phyloP scores from a whole-genome alignment of 1,140 invertebrate species.

The Ganaspis sp. region DNA sequence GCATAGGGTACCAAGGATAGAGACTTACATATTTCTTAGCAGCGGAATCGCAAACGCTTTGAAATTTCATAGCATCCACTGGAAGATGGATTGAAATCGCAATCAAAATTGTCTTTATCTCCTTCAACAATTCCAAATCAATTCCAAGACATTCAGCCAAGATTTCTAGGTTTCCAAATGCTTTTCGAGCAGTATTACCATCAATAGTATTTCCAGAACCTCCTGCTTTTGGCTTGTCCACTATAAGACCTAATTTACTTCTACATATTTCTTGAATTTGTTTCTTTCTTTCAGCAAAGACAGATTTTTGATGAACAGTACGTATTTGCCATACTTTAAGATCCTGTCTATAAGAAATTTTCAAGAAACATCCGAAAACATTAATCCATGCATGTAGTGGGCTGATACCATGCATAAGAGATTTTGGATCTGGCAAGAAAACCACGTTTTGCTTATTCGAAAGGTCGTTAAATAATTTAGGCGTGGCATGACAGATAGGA shows the following conservation, averaged over 20 bases:
- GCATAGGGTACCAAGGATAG: neutral
- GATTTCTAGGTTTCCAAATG: too few relatives aligned
- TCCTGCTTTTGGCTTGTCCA: neutral
- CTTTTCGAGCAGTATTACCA: too few relatives aligned
- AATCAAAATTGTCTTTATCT: neutral
- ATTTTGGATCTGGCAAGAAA: neutral
- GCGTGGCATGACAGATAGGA: neutral
- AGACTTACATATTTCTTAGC: neutral
- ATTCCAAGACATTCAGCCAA: neutral
- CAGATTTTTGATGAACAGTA: neutral
- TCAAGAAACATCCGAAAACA: neutral
- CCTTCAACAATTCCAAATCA: neutral
- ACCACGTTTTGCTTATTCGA: neutral
- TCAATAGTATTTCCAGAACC: neutral
- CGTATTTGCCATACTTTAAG: neutral
- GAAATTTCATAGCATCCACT: neutral
- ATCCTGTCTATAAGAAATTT: neutral
- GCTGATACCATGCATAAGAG: neutral
- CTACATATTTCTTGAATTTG: neutral
- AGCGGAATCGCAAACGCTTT: neutral
- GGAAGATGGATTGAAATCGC: neutral
- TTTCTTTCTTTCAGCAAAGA: neutral
- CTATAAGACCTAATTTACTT: neutral
- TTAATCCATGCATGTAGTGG: neutral
- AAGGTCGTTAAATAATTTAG: neutral